Percentiles rank a stretch among this genome's conserved stretches.
These are phyloP conservation scores for Eretmocerus hayati DNA, from an alignment of 2,888 invertebrate species.

Conservation along the genomic window DNA sequence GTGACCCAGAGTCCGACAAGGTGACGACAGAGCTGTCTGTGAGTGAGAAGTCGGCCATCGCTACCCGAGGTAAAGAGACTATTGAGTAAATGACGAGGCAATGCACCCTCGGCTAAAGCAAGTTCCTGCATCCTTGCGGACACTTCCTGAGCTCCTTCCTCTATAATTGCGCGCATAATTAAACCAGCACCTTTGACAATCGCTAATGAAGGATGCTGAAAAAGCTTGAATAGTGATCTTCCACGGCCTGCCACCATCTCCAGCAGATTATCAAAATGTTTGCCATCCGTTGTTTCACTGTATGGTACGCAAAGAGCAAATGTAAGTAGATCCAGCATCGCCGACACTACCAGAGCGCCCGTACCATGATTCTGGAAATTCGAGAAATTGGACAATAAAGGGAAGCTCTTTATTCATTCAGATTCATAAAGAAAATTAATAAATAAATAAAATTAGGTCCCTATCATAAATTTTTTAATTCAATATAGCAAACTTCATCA, in stretches of 20 bases:
- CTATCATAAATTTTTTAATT: constrained; percentile 4
- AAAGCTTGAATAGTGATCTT: constrained; percentile 82
- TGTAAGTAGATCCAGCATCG: constrained; percentile 97
- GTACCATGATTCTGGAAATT: constrained; percentile 72
- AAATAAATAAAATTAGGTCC: constrained; percentile 1
- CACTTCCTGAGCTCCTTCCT: constrained; percentile 90
- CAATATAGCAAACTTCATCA: no score
- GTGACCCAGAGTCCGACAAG: constrained; percentile 94
- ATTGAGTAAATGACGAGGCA: constrained; percentile 84
- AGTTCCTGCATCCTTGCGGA: constrained; percentile 92
- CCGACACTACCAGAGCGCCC: constrained; percentile 91
- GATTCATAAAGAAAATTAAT: neutral
- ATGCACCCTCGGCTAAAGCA: constrained; percentile 91
- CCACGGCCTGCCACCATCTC: constrained; percentile 93
- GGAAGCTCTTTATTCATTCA: neutral
- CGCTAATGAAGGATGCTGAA: constrained; percentile 94
- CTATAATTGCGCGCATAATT: constrained; percentile 94
- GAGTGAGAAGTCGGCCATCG: constrained; percentile 76
- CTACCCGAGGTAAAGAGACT: constrained; percentile 78
- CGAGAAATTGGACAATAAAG: no score
- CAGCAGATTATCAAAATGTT: constrained; percentile 86
- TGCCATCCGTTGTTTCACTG: constrained; percentile 97
- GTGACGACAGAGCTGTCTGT: constrained; percentile 88
- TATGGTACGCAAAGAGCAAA: constrained; percentile 98
- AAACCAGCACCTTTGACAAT: constrained; percentile 97